A percentile compares a stretch with the other conserved stretches of the same genome.
Evolutionary conservation across 2,797 vertebrate genomes (phyloP).

Genomic region (Channa striata): DNA sequence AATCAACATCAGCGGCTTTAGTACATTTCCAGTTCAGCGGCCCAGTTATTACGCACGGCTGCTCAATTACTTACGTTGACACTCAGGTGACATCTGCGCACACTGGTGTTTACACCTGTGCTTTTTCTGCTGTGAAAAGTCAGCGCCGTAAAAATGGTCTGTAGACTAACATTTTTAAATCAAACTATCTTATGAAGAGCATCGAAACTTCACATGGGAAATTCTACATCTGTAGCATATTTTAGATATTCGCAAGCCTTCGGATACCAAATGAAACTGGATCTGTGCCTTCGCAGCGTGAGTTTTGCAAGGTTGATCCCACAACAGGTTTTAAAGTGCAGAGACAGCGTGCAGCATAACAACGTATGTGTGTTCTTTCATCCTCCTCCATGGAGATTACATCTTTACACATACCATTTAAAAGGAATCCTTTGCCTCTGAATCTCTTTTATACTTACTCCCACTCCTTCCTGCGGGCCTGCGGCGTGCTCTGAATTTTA

Average conservation of each 20-base stretch:
- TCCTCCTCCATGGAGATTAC: slow-evolving; percentile 61
- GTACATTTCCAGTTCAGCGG: slow-evolving; percentile 34
- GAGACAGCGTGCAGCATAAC: not conserved
- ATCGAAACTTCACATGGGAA: not conserved
- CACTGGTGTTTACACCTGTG: slow-evolving; percentile 4
- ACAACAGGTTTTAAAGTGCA: slow-evolving; percentile 35
- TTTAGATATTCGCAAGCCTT: not conserved
- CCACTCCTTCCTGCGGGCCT: slow-evolving; percentile 90
- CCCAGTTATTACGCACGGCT: slow-evolving; percentile 18
- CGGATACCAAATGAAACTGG: not conserved
- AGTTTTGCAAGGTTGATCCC: not conserved
- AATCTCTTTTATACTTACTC: slow-evolving; percentile 86
- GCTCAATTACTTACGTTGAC: slow-evolving; percentile 13
- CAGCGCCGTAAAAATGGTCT: not conserved
- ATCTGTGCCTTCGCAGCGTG: not conserved
- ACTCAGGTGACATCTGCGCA: not conserved
- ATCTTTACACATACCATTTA: slow-evolving; percentile 59
- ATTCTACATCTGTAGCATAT: not conserved
- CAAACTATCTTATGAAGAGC: not conserved
- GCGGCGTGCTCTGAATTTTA: slow-evolving; percentile 90
- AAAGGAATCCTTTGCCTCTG: slow-evolving; percentile 58
- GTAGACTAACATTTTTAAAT: slow-evolving; percentile 25
- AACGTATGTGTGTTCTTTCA: slow-evolving; percentile 37
- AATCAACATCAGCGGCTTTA: slow-evolving; percentile 31
- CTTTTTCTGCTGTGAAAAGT: slow-evolving; percentile 9